Evolutionary conservation across 2,797 vertebrate species (phyloP).

Genomic region (Squalus acanthias): DNA sequence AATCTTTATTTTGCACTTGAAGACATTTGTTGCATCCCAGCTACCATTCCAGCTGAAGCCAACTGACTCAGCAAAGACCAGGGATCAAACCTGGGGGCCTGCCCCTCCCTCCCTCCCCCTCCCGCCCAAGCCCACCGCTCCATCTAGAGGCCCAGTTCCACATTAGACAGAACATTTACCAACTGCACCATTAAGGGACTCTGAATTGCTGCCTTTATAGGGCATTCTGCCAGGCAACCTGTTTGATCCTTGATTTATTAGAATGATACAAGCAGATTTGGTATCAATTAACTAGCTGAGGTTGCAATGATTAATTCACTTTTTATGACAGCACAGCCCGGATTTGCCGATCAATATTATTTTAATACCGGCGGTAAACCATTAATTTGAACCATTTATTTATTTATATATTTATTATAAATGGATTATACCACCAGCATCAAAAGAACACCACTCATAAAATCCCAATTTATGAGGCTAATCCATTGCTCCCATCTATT

Average conservation of each 20-base stretch:
- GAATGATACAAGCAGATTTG: slow-evolving; percentile 12
- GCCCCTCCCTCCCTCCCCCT: no score
- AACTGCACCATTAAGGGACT: not conserved
- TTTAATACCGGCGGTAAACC: not conserved
- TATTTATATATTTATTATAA: not conserved
- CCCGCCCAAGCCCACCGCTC: no score
- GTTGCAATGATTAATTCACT: not conserved
- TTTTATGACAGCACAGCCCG: not conserved
- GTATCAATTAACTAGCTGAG: not conserved
- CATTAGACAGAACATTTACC: not conserved
- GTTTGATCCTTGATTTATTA: slow-evolving; percentile 10
- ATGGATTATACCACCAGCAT: not conserved
- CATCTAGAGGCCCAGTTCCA: no score
- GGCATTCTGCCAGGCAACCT: not conserved
- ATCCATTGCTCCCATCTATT: not conserved
- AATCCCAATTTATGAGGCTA: not conserved
- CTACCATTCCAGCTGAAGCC: not conserved
- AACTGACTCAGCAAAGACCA: not conserved
- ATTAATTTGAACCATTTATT: not conserved
- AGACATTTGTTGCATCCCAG: not conserved
- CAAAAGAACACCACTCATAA: not conserved
- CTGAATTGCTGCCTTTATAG: not conserved
- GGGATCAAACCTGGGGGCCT: not conserved
- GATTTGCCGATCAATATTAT: not conserved
- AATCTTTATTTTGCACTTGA: not conserved